These are phyloP conservation scores for Anisognathus igniventris DNA, from an alignment of 2,797 vertebrate species.

Conservation along the genomic window DNA sequence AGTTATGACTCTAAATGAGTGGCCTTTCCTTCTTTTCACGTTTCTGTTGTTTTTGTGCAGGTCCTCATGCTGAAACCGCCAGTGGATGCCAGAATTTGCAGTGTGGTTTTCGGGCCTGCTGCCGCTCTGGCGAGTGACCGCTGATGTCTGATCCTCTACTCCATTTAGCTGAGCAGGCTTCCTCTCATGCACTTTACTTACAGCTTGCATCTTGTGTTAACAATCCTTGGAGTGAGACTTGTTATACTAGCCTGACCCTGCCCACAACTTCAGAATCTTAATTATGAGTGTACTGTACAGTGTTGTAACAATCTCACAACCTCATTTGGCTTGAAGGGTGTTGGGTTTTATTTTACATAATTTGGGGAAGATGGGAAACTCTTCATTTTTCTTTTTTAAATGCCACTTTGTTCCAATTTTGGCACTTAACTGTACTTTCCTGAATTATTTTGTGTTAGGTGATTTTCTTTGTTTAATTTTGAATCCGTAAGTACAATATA, in stretches of 20 bases:
- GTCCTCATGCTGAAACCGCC: constrained; percentile 95
- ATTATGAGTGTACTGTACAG: constrained; percentile 68
- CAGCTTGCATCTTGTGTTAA: constrained; percentile 76
- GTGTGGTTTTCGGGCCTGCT: constrained; percentile 98
- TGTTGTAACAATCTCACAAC: constrained; percentile 68
- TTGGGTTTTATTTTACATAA: constrained; percentile 54
- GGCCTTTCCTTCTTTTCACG: constrained; percentile 68
- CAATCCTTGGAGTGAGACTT: constrained; percentile 67
- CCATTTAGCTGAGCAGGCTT: constrained; percentile 79
- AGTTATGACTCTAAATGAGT: not conserved
- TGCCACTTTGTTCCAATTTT: constrained; percentile 62
- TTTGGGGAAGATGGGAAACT: constrained; percentile 58
- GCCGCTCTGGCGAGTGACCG: constrained; percentile 93
- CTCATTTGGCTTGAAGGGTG: constrained; percentile 65
- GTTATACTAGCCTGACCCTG: constrained; percentile 65
- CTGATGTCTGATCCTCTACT: constrained; percentile 68
- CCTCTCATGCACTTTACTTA: constrained; percentile 91
- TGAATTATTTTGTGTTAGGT: constrained; percentile 66
- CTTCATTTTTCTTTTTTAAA: constrained; percentile 24
- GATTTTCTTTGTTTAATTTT: constrained; percentile 42
- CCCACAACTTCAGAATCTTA: constrained; percentile 56
- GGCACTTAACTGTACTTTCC: constrained; percentile 65
- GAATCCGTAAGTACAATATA: constrained; percentile 41
- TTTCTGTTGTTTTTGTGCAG: constrained; percentile 81
- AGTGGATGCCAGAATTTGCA: constrained; percentile 99